Percentiles rank a stretch among this genome's conserved stretches.
Conservation (phyloP, 1,140 invertebrate genomes). For the Drosophila elegans region DNA sequence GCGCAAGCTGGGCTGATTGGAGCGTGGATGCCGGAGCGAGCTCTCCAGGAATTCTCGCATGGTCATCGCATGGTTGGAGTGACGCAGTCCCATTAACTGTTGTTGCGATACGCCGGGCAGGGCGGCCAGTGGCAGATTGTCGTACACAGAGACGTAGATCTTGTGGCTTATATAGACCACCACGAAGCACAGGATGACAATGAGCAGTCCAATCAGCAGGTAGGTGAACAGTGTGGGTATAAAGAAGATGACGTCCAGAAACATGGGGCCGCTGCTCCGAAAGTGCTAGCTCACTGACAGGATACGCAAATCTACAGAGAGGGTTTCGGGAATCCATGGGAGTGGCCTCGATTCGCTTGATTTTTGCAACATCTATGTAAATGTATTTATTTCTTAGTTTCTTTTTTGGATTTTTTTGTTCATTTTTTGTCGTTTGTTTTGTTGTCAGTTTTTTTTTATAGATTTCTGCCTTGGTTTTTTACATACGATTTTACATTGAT, state of each 20-base stretch:
- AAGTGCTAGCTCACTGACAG: constrained; percentile 22
- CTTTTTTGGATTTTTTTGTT: constrained; percentile 38
- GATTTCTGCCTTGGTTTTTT: constrained; percentile 58
- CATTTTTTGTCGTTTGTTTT: constrained; percentile 48
- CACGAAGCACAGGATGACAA: constrained; percentile 77
- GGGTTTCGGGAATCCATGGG: constrained; percentile 25
- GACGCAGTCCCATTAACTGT: neutral
- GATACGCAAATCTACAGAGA: constrained; percentile 30
- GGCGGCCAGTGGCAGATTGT: constrained; percentile 69
- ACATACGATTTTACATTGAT: constrained; percentile 82
- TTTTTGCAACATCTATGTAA: constrained; percentile 83
- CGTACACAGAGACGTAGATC: constrained; percentile 76
- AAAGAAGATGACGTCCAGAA: constrained; percentile 77
- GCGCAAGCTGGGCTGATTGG: constrained; percentile 26
- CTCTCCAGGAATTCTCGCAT: constrained; percentile 21
- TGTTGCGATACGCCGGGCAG: constrained; percentile 15
- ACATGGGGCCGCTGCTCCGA: constrained; percentile 48
- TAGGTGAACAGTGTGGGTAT: constrained; percentile 82
- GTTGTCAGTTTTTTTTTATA: constrained; percentile 45
- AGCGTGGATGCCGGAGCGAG: constrained; percentile 13
- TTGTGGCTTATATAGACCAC: constrained; percentile 81
- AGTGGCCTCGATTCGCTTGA: constrained; percentile 24
- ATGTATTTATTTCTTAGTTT: constrained; percentile 79
- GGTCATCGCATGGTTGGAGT: constrained; percentile 25
- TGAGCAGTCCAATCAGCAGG: constrained; percentile 69